Base-by-base conservation (phyloP, 2,113 vertebrate genomes). In the Corvus hawaiiensis region DNA sequence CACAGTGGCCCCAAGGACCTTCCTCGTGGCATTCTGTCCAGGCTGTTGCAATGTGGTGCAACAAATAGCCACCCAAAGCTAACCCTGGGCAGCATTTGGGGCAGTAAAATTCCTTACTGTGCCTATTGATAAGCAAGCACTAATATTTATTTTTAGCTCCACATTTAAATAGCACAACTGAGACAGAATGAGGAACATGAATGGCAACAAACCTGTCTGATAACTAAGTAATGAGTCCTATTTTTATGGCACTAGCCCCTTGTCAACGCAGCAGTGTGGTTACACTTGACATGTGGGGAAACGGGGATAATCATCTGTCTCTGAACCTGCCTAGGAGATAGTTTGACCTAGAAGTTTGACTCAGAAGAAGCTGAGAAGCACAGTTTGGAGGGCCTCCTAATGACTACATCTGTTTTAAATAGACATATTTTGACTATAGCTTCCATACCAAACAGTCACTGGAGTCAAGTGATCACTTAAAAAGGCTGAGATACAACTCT, bases 351-450 rank as follows among this genome's bases (percentile, higher is more conserved):
- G 43, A 63, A 64, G 35, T 62, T 54, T 46, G 76, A n/a, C 83
- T 86, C 32, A 58, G 54, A 61, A 93, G 68, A 78, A 68, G 43
- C 49, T 81, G 52, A 86, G 83, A 83, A 93, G 74, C 32, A 61
- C 18, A 48, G n/a, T 74, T 91, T 74, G 75, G 82, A 81, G 48
- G 77, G 64, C 69, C 74, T 69, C 44, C 88, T 95, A 82, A 94
- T 78, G 76, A 89, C 76, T 83, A 91, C 74, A 83, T 94, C 89
- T 93, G 75, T 95, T 96, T 97, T 72, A 93, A 95, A 91, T 33
- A 77, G 68, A 78, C 33, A 13, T 86, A 81, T 90, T 96, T 97
- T 93, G 68, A 84, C 90, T 84, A 51, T 14, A 52, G 54, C 66
- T 97, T 78, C 92, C 83, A 73, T 72, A 85, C 73, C 80, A 81